Evolutionary conservation across 1,140 invertebrate species (phyloP).

Genomic region (Bradynema listronoti): DNA sequence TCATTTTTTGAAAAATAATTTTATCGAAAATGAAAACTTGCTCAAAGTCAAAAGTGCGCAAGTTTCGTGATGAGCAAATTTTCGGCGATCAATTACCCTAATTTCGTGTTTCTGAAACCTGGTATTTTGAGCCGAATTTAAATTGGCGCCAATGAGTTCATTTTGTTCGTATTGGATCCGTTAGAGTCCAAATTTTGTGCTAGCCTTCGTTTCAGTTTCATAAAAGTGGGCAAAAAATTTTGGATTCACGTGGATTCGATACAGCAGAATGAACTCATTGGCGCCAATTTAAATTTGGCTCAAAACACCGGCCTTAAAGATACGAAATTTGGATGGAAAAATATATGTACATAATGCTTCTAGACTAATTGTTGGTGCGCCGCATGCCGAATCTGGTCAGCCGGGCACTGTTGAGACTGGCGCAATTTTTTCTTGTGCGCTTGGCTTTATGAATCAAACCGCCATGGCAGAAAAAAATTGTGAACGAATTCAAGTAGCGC

Average conservation of each 20-base stretch:
- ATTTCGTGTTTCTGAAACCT: no score
- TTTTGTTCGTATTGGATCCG: no score
- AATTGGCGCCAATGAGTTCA: no score
- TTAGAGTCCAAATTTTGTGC: neutral
- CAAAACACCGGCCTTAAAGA: slow-evolving; percentile 4
- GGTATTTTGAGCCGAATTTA: no score
- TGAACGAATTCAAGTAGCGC: no score
- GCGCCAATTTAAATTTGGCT: neutral
- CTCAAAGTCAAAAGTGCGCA: no score
- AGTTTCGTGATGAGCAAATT: no score
- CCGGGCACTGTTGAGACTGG: slow-evolving; percentile 76
- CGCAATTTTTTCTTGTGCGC: slow-evolving; percentile 75
- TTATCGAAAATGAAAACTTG: no score
- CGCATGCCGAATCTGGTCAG: slow-evolving; percentile 75
- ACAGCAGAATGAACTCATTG: neutral
- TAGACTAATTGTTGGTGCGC: slow-evolving; percentile 85
- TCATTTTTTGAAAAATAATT: no score
- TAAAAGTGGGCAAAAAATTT: neutral
- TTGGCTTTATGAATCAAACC: slow-evolving; percentile 62
- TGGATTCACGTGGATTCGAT: neutral
- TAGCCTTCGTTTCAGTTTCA: neutral
- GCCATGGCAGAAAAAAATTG: neutral
- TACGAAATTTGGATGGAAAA: slow-evolving; percentile 13
- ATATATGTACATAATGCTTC: slow-evolving; percentile 57
- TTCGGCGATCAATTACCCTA: no score